These are phyloP conservation scores for Phrynocephalus versicolor DNA, from an alignment of 2,113 vertebrate species.

Conservation along the genomic window DNA sequence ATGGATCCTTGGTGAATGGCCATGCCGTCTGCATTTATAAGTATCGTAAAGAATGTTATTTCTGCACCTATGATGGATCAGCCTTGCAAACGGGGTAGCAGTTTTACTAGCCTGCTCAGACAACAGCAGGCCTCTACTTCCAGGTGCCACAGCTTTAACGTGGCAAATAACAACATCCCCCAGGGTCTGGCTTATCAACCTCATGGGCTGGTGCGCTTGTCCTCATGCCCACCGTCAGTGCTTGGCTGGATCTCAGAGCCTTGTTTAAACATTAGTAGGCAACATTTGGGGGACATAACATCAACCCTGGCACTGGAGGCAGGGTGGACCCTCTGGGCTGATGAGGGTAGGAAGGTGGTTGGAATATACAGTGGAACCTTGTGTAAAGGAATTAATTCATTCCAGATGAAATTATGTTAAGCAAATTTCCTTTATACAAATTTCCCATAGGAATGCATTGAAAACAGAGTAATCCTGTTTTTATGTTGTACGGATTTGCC, in stretches of 20 bases:
- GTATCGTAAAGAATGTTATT: constrained; percentile 40
- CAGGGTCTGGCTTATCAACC: not conserved
- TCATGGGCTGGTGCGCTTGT: not conserved
- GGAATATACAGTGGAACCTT: too few species aligned
- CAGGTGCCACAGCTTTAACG: not conserved
- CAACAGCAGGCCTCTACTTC: not conserved
- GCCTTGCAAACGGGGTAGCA: constrained; percentile 10
- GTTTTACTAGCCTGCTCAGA: constrained; percentile 15
- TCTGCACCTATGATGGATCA: constrained; percentile 32
- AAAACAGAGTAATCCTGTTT: too few species aligned
- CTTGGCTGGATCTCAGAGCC: too few species aligned
- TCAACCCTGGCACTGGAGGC: not conserved
- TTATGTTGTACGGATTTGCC: too few species aligned
- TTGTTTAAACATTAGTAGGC: not conserved
- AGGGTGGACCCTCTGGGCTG: not conserved
- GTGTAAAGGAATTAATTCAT: too few species aligned
- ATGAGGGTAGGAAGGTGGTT: too few species aligned
- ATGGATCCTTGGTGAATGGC: constrained; percentile 36
- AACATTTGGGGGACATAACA: not conserved
- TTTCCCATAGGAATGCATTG: too few species aligned
- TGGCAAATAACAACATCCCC: not conserved
- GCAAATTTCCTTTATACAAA: too few species aligned
- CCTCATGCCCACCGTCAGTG: not conserved
- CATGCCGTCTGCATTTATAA: constrained; percentile 34
- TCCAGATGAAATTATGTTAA: too few species aligned